These are phyloP conservation scores for Poeciliopsis prolifica DNA, from an alignment of 2,113 vertebrate genomes.

Conservation along the genomic window DNA sequence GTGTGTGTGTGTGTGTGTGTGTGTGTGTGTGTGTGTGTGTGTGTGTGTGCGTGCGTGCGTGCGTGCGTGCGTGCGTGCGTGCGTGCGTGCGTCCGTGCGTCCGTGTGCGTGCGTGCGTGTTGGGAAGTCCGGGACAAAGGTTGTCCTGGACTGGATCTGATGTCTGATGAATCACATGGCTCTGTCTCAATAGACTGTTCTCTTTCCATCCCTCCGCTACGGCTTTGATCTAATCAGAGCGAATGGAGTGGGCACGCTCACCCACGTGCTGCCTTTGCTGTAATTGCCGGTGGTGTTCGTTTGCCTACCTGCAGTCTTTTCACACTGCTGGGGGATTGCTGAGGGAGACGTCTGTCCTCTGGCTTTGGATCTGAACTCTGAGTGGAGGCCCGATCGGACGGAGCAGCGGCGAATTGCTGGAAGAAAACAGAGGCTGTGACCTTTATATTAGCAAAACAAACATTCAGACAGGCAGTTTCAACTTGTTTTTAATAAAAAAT, in stretches of 20 bases:
- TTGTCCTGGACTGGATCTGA: constrained; percentile 60
- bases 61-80: too few species aligned
- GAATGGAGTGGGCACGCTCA: constrained; percentile 39
- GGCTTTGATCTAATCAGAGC: constrained; percentile 66
- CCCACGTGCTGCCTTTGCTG: constrained; percentile 43
- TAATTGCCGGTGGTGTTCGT: constrained; percentile 27
- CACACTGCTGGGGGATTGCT: constrained; percentile 39
- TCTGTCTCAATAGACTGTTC: constrained; percentile 53
- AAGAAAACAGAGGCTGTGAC: background rate
- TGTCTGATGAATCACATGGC: constrained; percentile 75
- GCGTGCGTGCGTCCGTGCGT: too few species aligned
- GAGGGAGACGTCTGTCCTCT: constrained; percentile 45
- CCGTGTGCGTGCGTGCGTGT: constrained; percentile 43
- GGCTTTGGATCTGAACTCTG: constrained; percentile 32
- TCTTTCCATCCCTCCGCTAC: constrained; percentile 46
- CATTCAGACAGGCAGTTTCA: background rate
- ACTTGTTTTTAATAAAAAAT: background rate
- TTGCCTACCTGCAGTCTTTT: constrained; percentile 64
- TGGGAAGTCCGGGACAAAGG: constrained; percentile 64
- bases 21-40: too few species aligned
- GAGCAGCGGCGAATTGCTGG: constrained; percentile 32
- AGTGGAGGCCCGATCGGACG: constrained; percentile 38
- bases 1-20: background rate
- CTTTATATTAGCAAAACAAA: constrained; percentile 2
- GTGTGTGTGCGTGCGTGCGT: too few species aligned